A percentile compares a stretch with the other conserved stretches of the same genome.
phyloP scores from a whole-genome alignment of 2,113 vertebrate species.

The Rhabdomys dilectus region DNA sequence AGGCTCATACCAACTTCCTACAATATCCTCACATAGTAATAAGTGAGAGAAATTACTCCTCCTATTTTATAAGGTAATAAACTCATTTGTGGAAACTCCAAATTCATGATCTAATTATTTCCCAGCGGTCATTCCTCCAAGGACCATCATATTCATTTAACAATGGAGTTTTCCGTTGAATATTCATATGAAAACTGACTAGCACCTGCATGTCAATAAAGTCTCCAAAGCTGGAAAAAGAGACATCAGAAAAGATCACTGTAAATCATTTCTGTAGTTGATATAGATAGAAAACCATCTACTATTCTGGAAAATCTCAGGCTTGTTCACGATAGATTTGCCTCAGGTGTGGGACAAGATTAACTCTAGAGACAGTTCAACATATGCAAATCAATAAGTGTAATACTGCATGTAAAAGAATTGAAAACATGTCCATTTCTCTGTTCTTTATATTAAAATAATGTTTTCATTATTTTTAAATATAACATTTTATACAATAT shows the following conservation, averaged over 20 bases:
- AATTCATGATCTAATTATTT: neutral
- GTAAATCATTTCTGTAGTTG: neutral
- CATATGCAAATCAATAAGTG: neutral
- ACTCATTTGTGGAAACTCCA: neutral
- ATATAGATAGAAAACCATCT: neutral
- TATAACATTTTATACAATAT: neutral
- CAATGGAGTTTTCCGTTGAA: neutral
- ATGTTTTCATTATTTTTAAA: neutral
- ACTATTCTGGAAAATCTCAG: neutral
- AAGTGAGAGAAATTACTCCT: neutral
- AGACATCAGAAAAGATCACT: neutral
- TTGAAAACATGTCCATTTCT: neutral
- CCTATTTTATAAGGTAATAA: neutral
- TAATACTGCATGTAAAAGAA: neutral
- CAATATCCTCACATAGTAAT: neutral
- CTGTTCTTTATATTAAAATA: neutral
- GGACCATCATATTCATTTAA: neutral
- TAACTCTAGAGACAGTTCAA: neutral
- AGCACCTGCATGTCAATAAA: neutral
- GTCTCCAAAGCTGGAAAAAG: neutral
- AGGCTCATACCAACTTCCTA: neutral
- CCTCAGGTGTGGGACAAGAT: neutral
- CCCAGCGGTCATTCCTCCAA: neutral
- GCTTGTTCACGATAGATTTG: neutral
- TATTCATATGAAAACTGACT: neutral